Conservation (phyloP, 2,888 invertebrate species). For the Troides aeacus region DNA sequence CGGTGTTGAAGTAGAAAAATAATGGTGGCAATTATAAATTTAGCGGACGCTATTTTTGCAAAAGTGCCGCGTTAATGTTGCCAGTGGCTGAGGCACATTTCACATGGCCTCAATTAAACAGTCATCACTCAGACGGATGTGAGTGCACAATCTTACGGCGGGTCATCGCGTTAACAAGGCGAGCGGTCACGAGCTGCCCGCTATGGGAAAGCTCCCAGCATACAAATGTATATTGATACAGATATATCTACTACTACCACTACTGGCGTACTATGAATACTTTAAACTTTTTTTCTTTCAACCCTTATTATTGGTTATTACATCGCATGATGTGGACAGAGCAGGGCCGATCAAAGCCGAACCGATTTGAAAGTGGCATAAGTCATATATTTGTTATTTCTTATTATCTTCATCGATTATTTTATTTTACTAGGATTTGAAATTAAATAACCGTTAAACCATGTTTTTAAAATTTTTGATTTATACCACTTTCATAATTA, state of each 20-base stretch:
- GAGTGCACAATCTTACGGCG: slow-evolving; percentile 73
- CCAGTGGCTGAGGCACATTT: slow-evolving; percentile 47
- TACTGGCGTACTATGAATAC: background rate
- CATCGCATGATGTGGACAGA: too few relatives aligned
- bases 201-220: slow-evolving; percentile 78
- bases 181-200: slow-evolving; percentile 76
- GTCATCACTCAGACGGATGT: slow-evolving; percentile 74
- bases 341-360: too few relatives aligned
- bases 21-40: slow-evolving; percentile 12
- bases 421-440: too few relatives aligned
- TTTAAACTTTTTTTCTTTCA: background rate
- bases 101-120: slow-evolving; percentile 73
- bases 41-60: slow-evolving; percentile 36
- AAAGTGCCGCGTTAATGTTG: slow-evolving; percentile 43
- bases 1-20: background rate
- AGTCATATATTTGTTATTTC: too few relatives aligned
- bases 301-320: background rate
- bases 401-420: too few relatives aligned
- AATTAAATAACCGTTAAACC: too few relatives aligned
- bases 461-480: too few relatives aligned
- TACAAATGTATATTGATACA: slow-evolving; percentile 53
- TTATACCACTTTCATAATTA: too few relatives aligned
- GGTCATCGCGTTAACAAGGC: slow-evolving; percentile 76
- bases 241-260: slow-evolving; percentile 1
- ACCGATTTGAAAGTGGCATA: too few relatives aligned